phyloP scores from a whole-genome alignment of 92 coral and sea anemone genomes.

The Micromussa lordhowensis region DNA sequence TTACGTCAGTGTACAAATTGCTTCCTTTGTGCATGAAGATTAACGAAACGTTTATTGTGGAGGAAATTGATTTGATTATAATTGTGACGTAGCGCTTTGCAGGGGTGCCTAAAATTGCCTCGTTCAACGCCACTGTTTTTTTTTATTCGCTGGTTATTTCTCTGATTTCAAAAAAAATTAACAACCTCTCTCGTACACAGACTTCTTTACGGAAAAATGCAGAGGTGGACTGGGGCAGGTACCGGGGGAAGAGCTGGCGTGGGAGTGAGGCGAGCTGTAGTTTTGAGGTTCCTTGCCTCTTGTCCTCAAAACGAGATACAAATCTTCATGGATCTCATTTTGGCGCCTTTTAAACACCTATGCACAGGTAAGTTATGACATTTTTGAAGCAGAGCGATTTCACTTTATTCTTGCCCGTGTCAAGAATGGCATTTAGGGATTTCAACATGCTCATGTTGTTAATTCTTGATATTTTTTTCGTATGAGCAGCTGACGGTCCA shows the following conservation, averaged over 20 bases:
- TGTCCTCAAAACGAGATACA: slow-evolving; percentile 83
- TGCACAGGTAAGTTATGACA: slow-evolving; percentile 60
- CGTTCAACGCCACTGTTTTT: background rate
- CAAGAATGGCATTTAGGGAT: background rate
- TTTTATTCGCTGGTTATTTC: background rate
- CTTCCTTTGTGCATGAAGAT: background rate
- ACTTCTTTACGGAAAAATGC: slow-evolving; percentile 93
- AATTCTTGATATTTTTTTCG: background rate
- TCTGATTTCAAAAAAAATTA: too few species aligned
- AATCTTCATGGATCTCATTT: slow-evolving; percentile 90
- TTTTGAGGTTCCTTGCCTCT: slow-evolving; percentile 86
- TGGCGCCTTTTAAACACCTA: slow-evolving; percentile 86
- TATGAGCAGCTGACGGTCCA: slow-evolving; percentile 18
- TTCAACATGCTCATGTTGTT: background rate
- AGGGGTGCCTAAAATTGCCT: background rate
- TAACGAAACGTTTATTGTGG: background rate
- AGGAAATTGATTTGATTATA: background rate
- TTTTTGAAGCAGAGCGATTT: too few species aligned
- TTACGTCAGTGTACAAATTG: background rate
- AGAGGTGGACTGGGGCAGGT: slow-evolving; percentile 96
- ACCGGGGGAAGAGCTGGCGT: slow-evolving; percentile 90
- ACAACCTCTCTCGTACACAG: slow-evolving; percentile 54
- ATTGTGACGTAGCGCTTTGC: background rate
- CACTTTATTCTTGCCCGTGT: background rate
- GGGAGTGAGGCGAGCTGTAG: slow-evolving; percentile 77